Evolutionary conservation across 2,113 vertebrate genomes (phyloP).

Genomic region (Alectura lathami): DNA sequence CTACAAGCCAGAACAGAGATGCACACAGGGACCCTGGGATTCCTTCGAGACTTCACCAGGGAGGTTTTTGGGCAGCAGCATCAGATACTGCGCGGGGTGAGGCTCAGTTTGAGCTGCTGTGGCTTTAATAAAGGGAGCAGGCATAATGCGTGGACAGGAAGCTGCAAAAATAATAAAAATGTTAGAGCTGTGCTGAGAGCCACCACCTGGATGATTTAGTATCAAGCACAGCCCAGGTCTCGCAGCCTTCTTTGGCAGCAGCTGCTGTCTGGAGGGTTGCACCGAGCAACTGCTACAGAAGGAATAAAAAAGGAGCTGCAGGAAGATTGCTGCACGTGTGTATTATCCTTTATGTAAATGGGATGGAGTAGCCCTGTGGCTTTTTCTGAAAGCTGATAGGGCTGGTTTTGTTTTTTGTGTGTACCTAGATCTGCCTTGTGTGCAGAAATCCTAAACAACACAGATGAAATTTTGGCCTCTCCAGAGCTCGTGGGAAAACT

Average conservation of each 20-base stretch:
- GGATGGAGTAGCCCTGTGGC: neutral
- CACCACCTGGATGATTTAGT: neutral
- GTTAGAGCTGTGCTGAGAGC: conserved; percentile 28
- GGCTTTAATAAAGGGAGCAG: neutral
- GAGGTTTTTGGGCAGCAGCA: neutral
- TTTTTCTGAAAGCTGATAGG: neutral
- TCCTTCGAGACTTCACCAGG: neutral
- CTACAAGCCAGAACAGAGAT: neutral
- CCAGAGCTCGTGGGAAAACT: neutral
- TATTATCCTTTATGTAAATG: neutral
- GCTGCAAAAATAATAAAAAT: neutral
- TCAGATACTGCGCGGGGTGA: neutral
- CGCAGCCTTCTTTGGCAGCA: neutral
- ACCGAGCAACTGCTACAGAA: neutral
- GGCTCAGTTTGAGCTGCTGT: neutral
- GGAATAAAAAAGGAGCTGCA: neutral
- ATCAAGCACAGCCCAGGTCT: neutral
- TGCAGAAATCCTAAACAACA: neutral
- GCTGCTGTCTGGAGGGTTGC: neutral
- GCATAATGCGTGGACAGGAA: neutral
- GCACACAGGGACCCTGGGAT: neutral
- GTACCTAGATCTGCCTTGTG: neutral
- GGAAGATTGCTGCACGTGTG: neutral
- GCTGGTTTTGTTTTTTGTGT: neutral
- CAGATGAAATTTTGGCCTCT: neutral